Percentiles rank a stretch among this genome's conserved stretches.
phyloP scores from a whole-genome alignment of 1,140 invertebrate species.

The Scylla paramamosain region DNA sequence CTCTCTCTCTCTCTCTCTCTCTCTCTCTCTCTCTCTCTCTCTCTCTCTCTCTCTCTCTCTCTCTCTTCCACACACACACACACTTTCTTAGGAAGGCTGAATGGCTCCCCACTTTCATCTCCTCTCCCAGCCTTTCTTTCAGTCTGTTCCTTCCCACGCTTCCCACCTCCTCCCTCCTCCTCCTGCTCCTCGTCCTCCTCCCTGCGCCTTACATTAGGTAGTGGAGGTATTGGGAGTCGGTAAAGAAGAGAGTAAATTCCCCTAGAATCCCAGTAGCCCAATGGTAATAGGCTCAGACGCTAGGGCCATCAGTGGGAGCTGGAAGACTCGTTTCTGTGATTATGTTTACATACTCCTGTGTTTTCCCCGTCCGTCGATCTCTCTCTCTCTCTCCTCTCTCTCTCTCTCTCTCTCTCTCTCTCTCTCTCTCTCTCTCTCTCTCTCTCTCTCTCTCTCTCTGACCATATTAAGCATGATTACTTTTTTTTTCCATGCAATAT shows the following conservation, averaged over 20 bases:
- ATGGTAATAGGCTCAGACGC: slow-evolving; percentile 45
- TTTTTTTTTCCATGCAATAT: neutral
- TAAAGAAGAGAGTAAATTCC: slow-evolving; percentile 52
- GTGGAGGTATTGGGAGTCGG: slow-evolving; percentile 53
- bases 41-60: slow-evolving; percentile 37
- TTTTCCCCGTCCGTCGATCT: neutral
- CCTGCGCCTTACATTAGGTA: slow-evolving; percentile 38
- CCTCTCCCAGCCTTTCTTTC: slow-evolving; percentile 25
- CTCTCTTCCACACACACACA: slow-evolving; percentile 17
- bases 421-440: neutral
- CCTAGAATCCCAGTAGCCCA: slow-evolving; percentile 34
- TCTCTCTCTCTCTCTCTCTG: neutral
- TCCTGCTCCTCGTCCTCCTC: slow-evolving; percentile 18
- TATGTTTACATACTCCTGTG: slow-evolving; percentile 38
- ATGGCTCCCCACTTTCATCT: neutral
- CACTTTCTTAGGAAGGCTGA: neutral
- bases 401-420: neutral
- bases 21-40: slow-evolving; percentile 41
- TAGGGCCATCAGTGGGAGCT: slow-evolving; percentile 26
- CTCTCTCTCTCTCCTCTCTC: neutral
- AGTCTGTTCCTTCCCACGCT: neutral
- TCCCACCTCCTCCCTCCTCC: neutral
- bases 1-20: slow-evolving; percentile 53
- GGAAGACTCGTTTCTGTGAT: slow-evolving; percentile 48
- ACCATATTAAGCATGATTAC: neutral